phyloP scores from a whole-genome alignment of 1,140 invertebrate species.

The Drosophila baimaii region DNA sequence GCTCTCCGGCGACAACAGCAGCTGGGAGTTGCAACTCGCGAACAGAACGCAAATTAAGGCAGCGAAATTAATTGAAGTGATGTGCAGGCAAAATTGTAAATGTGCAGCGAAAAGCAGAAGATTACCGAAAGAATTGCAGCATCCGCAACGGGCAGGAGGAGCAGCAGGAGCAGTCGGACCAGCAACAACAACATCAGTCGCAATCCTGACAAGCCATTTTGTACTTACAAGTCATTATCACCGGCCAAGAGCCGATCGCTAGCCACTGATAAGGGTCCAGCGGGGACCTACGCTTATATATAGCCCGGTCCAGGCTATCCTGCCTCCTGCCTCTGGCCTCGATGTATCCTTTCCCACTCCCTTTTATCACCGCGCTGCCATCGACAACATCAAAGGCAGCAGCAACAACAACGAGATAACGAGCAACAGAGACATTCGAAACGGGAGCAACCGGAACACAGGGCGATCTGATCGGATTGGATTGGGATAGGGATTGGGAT shows the following conservation, averaged over 20 bases:
- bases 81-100: constrained; percentile 71
- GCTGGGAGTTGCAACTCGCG: constrained; percentile 34
- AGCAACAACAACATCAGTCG: constrained; percentile 40
- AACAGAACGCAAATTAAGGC: constrained; percentile 80
- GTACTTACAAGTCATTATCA: constrained; percentile 84
- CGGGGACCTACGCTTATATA: constrained; percentile 18
- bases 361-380: constrained; percentile 63
- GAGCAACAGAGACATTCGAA: constrained; percentile 69
- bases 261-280: constrained; percentile 61
- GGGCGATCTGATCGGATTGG: constrained; percentile 19
- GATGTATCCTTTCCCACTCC: constrained; percentile 1
- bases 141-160: constrained; percentile 11
- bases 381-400: constrained; percentile 77
- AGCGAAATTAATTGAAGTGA: constrained; percentile 83
- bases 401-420: constrained; percentile 71
- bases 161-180: constrained; percentile 33
- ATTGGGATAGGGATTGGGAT: constrained; percentile 19
- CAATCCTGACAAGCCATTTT: constrained; percentile 81
- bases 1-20: constrained; percentile 46
- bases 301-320: constrained; percentile 13
- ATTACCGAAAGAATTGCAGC: constrained; percentile 36
- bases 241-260: constrained; percentile 65
- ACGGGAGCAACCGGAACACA: constrained; percentile 51
- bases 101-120: constrained; percentile 29
- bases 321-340: neutral